phyloP scores from a whole-genome alignment of 2,797 vertebrate species.

The Heliangelus exortis region DNA sequence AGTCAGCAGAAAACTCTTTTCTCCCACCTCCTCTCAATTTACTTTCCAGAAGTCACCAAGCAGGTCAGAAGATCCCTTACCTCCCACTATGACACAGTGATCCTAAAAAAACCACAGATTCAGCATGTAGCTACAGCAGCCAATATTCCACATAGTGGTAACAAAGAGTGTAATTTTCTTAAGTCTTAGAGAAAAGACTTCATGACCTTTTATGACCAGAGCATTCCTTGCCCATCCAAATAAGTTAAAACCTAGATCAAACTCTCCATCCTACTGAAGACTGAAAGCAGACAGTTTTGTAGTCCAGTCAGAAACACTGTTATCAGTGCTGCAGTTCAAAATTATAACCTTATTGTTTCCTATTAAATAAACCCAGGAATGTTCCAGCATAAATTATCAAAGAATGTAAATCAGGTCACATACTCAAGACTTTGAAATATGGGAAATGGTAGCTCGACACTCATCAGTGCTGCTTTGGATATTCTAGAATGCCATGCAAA shows the following conservation, averaged over 20 bases:
- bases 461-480: conserved; percentile 22
- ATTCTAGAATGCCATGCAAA: conserved; percentile 28
- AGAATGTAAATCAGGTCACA: neutral
- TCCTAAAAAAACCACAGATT: neutral
- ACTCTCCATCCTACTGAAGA: neutral
- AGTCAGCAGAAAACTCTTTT: neutral
- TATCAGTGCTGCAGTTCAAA: neutral
- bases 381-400: neutral
- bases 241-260: neutral
- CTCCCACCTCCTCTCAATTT: neutral
- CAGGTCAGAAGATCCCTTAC: neutral
- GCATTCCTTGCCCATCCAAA: neutral
- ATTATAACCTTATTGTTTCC: neutral
- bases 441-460: conserved; percentile 1
- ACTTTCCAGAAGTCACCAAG: neutral
- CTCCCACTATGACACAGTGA: neutral
- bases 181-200: neutral
- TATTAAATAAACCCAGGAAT: neutral
- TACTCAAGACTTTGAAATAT: neutral
- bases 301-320: neutral
- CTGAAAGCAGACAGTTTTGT: neutral
- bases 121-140: neutral
- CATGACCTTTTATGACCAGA: neutral
- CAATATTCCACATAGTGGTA: neutral
- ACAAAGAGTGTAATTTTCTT: neutral